phyloP scores from a whole-genome alignment of 2,797 vertebrate genomes.

The Phataginus tetradactyla region DNA sequence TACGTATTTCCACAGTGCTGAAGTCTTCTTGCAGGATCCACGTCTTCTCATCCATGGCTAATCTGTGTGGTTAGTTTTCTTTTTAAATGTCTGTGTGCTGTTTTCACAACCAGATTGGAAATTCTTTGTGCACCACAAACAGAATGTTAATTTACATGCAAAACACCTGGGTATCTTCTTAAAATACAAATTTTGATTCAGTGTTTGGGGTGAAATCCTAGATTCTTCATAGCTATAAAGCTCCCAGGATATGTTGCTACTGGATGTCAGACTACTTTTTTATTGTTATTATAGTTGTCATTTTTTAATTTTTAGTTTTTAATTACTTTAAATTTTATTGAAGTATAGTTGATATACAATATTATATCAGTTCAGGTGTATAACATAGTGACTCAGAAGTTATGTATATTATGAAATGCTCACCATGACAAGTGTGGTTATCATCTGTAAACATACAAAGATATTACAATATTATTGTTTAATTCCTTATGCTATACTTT shows the following conservation, averaged over 20 bases:
- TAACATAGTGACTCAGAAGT: too few species aligned
- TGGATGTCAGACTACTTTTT: neutral
- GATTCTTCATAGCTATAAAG: neutral
- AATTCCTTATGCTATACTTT: too few species aligned
- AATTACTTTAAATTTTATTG: too few species aligned
- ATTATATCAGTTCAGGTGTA: too few species aligned
- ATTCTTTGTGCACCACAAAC: neutral
- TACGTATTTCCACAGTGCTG: neutral
- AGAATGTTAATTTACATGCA: neutral
- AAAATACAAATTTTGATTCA: constrained; percentile 13
- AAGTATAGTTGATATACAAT: too few species aligned
- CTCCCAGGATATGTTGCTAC: neutral
- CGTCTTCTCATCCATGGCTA: neutral
- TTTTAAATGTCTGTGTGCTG: neutral
- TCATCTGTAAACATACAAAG: too few species aligned
- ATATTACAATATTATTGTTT: too few species aligned
- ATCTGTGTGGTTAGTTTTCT: neutral
- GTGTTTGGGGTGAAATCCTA: neutral
- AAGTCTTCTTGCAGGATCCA: neutral
- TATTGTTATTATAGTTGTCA: too few species aligned
- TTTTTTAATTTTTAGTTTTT: too few species aligned
- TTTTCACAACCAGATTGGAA: neutral
- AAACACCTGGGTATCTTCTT: neutral
- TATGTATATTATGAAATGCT: too few species aligned
- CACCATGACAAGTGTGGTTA: too few species aligned